Evolutionary conservation across 2,888 invertebrate genomes (phyloP).

Genomic region (Heliconius cydno): DNA sequence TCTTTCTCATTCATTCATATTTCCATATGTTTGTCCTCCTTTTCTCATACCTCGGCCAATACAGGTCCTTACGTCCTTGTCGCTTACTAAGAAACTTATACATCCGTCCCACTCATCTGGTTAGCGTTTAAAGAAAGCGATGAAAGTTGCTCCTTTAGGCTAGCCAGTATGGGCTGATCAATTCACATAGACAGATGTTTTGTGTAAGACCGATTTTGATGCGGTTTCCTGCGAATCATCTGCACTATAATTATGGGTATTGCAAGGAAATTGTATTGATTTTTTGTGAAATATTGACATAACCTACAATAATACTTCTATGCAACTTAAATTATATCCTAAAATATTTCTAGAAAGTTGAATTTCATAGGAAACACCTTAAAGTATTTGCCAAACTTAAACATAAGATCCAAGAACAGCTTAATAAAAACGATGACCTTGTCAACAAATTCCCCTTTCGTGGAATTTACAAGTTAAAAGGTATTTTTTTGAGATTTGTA

Average conservation of each 20-base stretch:
- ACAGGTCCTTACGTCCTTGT: slow-evolving; percentile 63
- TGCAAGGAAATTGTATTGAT: slow-evolving; percentile 35
- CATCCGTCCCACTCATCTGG: slow-evolving; percentile 52
- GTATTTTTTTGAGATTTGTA: slow-evolving; percentile 38
- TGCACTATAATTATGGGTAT: slow-evolving; percentile 44
- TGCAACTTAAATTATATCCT: not conserved
- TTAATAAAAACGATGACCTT: slow-evolving; percentile 35
- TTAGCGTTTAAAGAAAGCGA: slow-evolving; percentile 70
- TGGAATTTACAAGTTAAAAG: slow-evolving; percentile 28
- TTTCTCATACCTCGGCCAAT: slow-evolving; percentile 62
- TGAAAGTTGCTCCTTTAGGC: slow-evolving; percentile 70
- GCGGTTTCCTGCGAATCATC: slow-evolving; percentile 50
- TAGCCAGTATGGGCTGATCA: slow-evolving; percentile 47
- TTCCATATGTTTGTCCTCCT: slow-evolving; percentile 64
- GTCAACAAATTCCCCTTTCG: slow-evolving; percentile 37
- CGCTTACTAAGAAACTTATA: slow-evolving; percentile 47
- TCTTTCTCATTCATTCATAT: slow-evolving; percentile 56
- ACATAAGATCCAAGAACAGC: slow-evolving; percentile 23
- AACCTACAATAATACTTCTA: not conserved
- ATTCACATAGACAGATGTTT: slow-evolving; percentile 64
- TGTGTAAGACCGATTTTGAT: slow-evolving; percentile 43
- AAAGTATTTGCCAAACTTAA: slow-evolving; percentile 23
- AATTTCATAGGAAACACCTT: not conserved
- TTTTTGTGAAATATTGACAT: not conserved
- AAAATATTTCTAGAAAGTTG: not conserved